These are phyloP conservation scores for Parelbella ahira DNA, from an alignment of 2,888 invertebrate species.

Conservation along the genomic window DNA sequence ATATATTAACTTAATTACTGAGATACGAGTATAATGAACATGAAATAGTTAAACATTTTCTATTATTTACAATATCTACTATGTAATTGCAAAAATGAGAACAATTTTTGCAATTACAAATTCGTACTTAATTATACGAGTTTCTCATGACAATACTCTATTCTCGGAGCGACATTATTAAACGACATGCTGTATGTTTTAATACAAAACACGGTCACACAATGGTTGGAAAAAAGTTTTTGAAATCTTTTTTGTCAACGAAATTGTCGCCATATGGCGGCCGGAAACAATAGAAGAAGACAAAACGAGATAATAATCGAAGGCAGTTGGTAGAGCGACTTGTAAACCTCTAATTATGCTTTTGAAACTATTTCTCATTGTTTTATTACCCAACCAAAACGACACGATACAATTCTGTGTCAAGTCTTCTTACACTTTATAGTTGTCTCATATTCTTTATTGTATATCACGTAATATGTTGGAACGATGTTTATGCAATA, in stretches of 20 bases:
- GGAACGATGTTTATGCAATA: no score
- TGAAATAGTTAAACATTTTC: no score
- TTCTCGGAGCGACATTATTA: not conserved
- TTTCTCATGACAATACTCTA: not conserved
- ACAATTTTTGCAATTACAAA: no score
- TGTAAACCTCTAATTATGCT: constrained; percentile 38
- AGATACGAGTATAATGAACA: no score
- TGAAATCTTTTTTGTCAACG: constrained; percentile 40
- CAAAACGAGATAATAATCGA: constrained; percentile 48
- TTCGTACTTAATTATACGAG: no score
- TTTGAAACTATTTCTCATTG: constrained; percentile 29
- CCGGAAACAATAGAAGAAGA: constrained; percentile 30
- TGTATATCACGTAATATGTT: no score
- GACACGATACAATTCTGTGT: constrained; percentile 12
- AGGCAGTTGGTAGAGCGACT: constrained; percentile 53
- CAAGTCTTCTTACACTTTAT: no score
- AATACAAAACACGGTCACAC: constrained; percentile 2
- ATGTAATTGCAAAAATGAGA: no score
- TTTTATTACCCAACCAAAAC: constrained; percentile 14
- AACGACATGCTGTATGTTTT: not conserved
- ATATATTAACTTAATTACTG: no score
- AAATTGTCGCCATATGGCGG: constrained; percentile 59
- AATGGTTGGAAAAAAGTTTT: constrained; percentile 14
- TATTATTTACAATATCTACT: no score
- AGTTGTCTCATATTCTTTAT: no score